Percentiles rank a stretch among this genome's conserved stretches.
Conservation (phyloP, 2,113 vertebrate species). For the Orycteropus afer region DNA sequence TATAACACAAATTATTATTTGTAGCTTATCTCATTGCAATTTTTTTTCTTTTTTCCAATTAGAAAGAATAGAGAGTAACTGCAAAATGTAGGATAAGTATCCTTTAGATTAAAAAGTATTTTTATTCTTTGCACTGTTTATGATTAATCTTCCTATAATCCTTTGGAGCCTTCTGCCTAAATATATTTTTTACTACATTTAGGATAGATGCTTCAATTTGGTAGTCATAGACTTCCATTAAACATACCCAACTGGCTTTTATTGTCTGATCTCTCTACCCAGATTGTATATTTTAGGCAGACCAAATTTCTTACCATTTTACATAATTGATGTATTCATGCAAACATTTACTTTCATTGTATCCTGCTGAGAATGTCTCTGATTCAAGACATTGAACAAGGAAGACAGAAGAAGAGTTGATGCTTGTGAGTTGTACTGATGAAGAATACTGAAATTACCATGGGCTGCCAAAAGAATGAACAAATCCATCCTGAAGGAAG, state of each 20-base stretch:
- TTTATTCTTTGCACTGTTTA: not conserved
- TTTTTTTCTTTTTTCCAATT: not conserved
- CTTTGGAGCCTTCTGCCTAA: not conserved
- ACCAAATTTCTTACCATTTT: not conserved
- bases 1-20: not conserved
- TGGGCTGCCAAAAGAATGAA: too few relatives aligned
- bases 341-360: not conserved
- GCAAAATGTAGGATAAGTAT: not conserved
- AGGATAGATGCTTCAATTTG: not conserved
- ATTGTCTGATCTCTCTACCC: not conserved
- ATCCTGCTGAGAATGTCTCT: not conserved
- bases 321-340: not conserved
- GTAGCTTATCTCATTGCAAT: not conserved
- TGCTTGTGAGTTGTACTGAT: too few relatives aligned
- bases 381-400: not conserved
- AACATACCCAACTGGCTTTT: not conserved
- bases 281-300: not conserved
- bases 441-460: too few relatives aligned
- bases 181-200: not conserved
- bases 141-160: not conserved
- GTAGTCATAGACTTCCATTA: not conserved
- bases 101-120: not conserved
- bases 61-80: not conserved
- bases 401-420: too few relatives aligned
- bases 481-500: too few relatives aligned